Evolutionary conservation across 2,797 vertebrate species (phyloP).

Genomic region (Lepilemur ruficaudatus): DNA sequence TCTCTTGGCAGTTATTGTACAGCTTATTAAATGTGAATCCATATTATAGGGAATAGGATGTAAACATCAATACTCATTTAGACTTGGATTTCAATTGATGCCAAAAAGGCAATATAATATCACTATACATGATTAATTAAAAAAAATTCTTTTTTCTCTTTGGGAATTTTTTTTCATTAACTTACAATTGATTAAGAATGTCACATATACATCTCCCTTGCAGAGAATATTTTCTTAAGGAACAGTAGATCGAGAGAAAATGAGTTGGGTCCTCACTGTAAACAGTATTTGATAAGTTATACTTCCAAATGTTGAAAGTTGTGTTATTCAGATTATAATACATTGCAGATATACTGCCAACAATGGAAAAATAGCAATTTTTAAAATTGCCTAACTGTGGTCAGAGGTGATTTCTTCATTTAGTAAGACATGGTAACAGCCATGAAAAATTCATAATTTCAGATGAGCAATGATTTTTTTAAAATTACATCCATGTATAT

Average conservation of each 20-base stretch:
- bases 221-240: not conserved
- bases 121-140: not conserved
- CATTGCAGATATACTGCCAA: not conserved
- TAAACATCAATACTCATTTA: not conserved
- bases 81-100: not conserved
- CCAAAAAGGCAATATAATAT: not conserved
- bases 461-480: not conserved
- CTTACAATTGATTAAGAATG: not conserved
- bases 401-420: constrained; percentile 3
- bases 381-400: not conserved
- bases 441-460: constrained; percentile 1
- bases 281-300: not conserved
- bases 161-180: not conserved
- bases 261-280: not conserved
- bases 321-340: not conserved
- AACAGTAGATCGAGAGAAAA: not conserved
- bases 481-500: not conserved
- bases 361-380: not conserved
- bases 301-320: not conserved
- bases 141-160: not conserved
- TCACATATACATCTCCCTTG: not conserved
- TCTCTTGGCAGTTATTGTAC: not conserved
- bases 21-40: not conserved
- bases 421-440: not conserved
- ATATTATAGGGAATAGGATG: not conserved